A percentile compares a stretch with the other conserved stretches of the same genome.
Conservation (phyloP, 2,888 invertebrate species). For the Drosophila siamana region DNA sequence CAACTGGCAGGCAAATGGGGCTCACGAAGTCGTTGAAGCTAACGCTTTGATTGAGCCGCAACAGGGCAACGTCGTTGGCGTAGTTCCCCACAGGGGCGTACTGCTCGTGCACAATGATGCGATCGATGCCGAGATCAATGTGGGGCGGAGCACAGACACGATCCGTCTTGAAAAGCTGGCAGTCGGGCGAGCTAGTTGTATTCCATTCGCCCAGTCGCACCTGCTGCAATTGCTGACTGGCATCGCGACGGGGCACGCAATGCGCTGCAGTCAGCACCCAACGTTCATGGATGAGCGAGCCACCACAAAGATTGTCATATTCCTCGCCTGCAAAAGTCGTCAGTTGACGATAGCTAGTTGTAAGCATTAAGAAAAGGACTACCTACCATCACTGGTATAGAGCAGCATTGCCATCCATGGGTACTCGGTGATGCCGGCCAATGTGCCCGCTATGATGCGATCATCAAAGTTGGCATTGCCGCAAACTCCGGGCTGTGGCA, state of each 20-base stretch:
- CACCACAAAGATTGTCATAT: slow-evolving; percentile 46
- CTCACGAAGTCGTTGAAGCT: slow-evolving; percentile 86
- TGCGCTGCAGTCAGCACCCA: slow-evolving; percentile 89
- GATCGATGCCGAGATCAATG: slow-evolving; percentile 87
- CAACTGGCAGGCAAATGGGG: slow-evolving; percentile 87
- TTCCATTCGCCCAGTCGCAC: slow-evolving; percentile 84
- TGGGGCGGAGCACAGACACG: slow-evolving; percentile 88
- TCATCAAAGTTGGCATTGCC: slow-evolving; percentile 9
- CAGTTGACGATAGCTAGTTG: background rate
- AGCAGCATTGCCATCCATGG: slow-evolving; percentile 60
- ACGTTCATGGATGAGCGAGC: slow-evolving; percentile 47
- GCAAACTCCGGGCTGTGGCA: slow-evolving; percentile 22
- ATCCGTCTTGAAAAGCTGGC: slow-evolving; percentile 56
- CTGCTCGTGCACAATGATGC: slow-evolving; percentile 88
- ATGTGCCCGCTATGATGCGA: slow-evolving; percentile 37
- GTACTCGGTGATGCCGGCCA: slow-evolving; percentile 41
- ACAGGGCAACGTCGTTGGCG: slow-evolving; percentile 90
- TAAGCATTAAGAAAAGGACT: background rate
- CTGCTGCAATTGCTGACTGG: slow-evolving; percentile 85
- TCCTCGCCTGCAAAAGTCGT: slow-evolving; percentile 17
- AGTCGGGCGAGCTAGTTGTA: slow-evolving; percentile 66
- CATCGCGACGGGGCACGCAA: slow-evolving; percentile 87
- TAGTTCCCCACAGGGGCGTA: slow-evolving; percentile 85
- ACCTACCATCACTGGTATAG: slow-evolving; percentile 45
- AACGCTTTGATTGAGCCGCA: slow-evolving; percentile 87